phyloP scores from a whole-genome alignment of 2,888 invertebrate genomes.

The Myopa testacea region DNA sequence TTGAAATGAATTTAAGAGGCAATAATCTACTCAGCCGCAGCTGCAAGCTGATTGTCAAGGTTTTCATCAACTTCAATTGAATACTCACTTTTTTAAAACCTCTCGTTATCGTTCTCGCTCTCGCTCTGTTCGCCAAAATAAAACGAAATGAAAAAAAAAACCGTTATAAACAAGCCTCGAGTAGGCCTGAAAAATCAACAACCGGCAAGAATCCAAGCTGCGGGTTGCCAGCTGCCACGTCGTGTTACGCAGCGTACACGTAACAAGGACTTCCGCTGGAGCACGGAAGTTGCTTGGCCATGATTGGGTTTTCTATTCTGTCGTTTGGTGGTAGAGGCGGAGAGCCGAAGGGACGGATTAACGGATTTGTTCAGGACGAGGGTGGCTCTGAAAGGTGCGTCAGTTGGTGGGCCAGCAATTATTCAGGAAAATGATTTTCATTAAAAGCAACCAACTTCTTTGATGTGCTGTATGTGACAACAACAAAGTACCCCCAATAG shows the following conservation, averaged over 20 bases:
- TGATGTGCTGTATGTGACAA: not conserved
- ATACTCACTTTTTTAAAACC: too few relatives aligned
- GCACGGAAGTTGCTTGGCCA: not conserved
- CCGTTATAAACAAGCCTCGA: not conserved
- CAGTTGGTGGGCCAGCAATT: not conserved
- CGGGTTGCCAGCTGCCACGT: not conserved
- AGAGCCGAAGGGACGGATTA: not conserved
- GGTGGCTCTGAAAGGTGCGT: not conserved
- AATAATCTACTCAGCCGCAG: too few relatives aligned
- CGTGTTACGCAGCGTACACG: not conserved
- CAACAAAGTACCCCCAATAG: not conserved
- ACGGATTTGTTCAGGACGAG: too few relatives aligned
- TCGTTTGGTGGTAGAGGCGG: not conserved
- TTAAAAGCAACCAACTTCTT: not conserved
- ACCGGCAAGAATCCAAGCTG: not conserved
- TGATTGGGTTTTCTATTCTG: not conserved
- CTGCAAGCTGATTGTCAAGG: too few relatives aligned
- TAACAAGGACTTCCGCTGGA: slow-evolving; percentile 3
- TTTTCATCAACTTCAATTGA: too few relatives aligned
- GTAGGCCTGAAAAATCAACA: not conserved
- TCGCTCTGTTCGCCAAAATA: not conserved
- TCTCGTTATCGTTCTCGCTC: too few relatives aligned
- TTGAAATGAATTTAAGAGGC: too few relatives aligned
- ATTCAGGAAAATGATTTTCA: not conserved
- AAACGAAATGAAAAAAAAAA: not conserved